Base-by-base conservation (phyloP, 2,888 invertebrate genomes). In the Drosophila borealis region DNA sequence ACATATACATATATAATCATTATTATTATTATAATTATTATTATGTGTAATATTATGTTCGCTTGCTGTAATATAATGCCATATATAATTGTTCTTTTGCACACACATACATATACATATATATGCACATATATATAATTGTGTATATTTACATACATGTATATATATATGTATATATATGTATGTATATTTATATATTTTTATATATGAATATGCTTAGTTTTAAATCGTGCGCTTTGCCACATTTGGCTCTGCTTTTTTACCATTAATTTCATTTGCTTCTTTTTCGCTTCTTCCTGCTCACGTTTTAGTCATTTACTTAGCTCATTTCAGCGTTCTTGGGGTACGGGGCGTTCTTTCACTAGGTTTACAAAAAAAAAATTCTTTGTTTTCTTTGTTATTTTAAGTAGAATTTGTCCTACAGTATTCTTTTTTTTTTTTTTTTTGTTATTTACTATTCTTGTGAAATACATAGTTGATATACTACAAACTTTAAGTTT, bases 381-480 rank as follows among this genome's bases (percentile, higher is more conserved):
- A 37, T 21, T 63, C 50, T 13, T 62, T 57, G 49, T 48, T 45
- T 59, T 60, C 53, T 70, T 70, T 48, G 57, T 65, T 72, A 61
- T 64, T 50, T 73, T 73, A 68, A 80, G 87, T 79, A 72, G 74
- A 88, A 79, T 88, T 81, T 74, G 71, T 65, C 81, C 84, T 84
- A 86, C 84, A 81, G 59, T 80, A 72, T 75, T 72, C 66, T 42
- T 67, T 57, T 57, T 37, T 55, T 51, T 67, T 56, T 71, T 59
- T 67, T 66, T 55, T 54, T 54, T 69, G 51, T 68, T 81, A 75
- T 80, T 84, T 77, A 71, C 78, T 80, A 75, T 71, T 53, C 62
- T 74, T 74, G 82, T 85, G 79, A 81, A 80, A 80, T 78, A 78
- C 76, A 80, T 88, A 85, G 81, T 86, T 82, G 84, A 81, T 81